Base-by-base conservation (phyloP, 2,113 vertebrate species). In the Corydoras maculifer region DNA sequence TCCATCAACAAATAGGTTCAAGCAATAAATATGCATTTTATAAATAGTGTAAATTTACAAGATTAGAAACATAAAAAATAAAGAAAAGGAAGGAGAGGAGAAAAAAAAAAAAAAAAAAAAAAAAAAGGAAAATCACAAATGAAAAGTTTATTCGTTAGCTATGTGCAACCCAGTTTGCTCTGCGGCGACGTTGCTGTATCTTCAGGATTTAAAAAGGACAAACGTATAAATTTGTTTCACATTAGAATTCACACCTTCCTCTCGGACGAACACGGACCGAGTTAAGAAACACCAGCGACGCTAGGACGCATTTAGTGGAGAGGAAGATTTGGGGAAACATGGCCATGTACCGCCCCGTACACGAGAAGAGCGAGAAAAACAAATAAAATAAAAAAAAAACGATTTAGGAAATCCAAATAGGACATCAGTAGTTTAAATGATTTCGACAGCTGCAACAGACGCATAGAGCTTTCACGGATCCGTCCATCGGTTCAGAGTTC, bases 21-120 rank as follows among this genome's bases (percentile, higher is more conserved):
- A 96, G 93, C 94, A 98, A 98, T 98, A 98, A 98, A 98, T 98
- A 97, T 93, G 94, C 92, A 95, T 97, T 98, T 25, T 98, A 98
- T 98, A 98, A 98, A 98, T 98, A 98, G 93, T 95, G 93, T 96
- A 92, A 94, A 96, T 97, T 95, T 96, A 97, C 94, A 91, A 94
- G 92, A 96, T 93, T 98, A 92, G 94, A 98, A 99, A 98, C 91
- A 93, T 92, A 79, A 88, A 67, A 78, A 87, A 97, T 97, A 92
- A 91, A 98, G 92, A 97, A 97, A 25, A 25, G 18, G 18, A 25
- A 25, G 18, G n/a, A n/a, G n/a, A n/a, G n/a, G n/a, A n/a, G n/a
- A 25, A 25, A 2, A 25, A 25, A 2, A 25, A 25, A 25, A 25
- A 25, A 25, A 25, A 2, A 25, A 25, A 2, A 25, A 25, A 25